Conservation (phyloP, 2,888 invertebrate genomes). For the Drosophila limbata region DNA sequence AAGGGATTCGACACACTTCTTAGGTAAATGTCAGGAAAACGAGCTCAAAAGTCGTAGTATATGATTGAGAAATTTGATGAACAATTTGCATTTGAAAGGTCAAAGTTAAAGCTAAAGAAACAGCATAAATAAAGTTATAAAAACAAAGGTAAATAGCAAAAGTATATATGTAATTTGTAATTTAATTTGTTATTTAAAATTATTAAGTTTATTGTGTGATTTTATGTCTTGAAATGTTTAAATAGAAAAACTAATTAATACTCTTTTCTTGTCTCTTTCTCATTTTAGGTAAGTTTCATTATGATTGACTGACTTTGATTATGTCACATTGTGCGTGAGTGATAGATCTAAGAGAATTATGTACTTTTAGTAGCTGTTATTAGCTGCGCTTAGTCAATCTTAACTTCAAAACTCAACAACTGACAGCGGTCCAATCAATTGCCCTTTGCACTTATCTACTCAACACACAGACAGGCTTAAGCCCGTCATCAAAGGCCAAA, state of each 20-base stretch:
- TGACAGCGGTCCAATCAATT: slow-evolving; percentile 52
- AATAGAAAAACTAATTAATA: not conserved
- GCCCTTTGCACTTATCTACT: slow-evolving; percentile 31
- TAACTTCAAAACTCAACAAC: slow-evolving; percentile 23
- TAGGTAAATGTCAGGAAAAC: not conserved
- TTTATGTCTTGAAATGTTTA: too few species aligned
- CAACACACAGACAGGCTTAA: slow-evolving; percentile 33
- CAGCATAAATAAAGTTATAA: not conserved
- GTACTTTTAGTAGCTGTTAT: slow-evolving; percentile 3
- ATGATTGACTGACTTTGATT: slow-evolving; percentile 2
- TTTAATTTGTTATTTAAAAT: too few species aligned
- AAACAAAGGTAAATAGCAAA: too few species aligned
- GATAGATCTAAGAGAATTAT: slow-evolving; percentile 48
- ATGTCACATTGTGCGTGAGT: slow-evolving; percentile 56
- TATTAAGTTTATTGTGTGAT: too few species aligned
- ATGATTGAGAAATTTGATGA: not conserved
- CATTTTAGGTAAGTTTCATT: slow-evolving; percentile 68
- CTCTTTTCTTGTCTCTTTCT: slow-evolving; percentile 26
- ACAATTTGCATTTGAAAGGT: not conserved
- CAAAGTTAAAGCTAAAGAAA: not conserved
- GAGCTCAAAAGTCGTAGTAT: not conserved
- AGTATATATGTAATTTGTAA: too few species aligned
- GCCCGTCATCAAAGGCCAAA: slow-evolving; percentile 56
- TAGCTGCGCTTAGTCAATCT: slow-evolving; percentile 36
- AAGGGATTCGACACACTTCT: slow-evolving; percentile 1